phyloP scores from a whole-genome alignment of 2,888 invertebrate species.

The Chrysolina americana region DNA sequence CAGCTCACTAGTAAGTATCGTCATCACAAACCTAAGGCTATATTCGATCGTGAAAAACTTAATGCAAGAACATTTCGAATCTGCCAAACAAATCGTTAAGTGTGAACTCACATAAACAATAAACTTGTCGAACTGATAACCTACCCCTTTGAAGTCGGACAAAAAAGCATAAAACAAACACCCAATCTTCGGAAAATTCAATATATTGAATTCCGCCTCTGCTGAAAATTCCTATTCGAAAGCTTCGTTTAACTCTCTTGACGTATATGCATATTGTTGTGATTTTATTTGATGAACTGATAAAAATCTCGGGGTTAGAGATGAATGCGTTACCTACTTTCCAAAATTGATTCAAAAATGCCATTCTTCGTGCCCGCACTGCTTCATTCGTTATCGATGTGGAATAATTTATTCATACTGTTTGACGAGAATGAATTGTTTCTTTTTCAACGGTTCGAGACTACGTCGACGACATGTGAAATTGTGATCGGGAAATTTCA shows the following conservation, averaged over 20 bases:
- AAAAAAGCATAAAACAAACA: neutral
- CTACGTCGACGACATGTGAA: neutral
- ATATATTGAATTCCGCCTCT: neutral
- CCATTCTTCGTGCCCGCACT: neutral
- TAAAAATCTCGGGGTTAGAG: neutral
- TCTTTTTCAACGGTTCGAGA: neutral
- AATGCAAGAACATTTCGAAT: too few species aligned
- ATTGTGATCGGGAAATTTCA: neutral
- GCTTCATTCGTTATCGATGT: neutral
- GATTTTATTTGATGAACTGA: constrained; percentile 22
- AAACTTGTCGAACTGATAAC: too few species aligned
- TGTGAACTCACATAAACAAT: too few species aligned
- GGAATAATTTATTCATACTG: constrained; percentile 11
- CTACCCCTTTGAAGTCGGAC: too few species aligned
- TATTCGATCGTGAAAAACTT: too few species aligned
- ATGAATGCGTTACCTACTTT: constrained; percentile 19
- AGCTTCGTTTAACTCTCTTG: neutral
- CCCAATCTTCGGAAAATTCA: neutral
- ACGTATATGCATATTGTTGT: constrained; percentile 1
- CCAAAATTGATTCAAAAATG: constrained; percentile 9
- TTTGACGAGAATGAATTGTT: neutral
- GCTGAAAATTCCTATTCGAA: neutral
- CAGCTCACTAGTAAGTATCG: too few species aligned
- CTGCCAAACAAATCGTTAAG: too few species aligned
- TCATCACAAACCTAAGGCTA: too few species aligned